phyloP scores from a whole-genome alignment of 2,888 invertebrate genomes.

The Resseliella maxima region DNA sequence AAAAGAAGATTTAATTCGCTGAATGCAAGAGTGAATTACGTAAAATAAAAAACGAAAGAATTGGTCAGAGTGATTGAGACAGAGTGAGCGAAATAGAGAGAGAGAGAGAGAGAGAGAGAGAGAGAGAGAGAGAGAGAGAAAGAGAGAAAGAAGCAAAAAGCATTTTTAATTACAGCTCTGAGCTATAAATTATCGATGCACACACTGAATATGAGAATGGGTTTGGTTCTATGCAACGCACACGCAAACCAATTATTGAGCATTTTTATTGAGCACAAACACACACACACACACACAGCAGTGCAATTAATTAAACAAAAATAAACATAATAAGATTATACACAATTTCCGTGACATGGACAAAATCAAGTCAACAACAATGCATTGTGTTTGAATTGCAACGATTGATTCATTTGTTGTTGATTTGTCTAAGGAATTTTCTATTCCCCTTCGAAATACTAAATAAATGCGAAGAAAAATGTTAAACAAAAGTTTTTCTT shows the following conservation, averaged over 20 bases:
- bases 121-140: background rate
- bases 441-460: background rate
- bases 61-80: background rate
- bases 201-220: constrained; percentile 24
- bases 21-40: constrained; percentile 3
- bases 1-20: constrained; percentile 22
- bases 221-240: background rate
- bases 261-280: background rate
- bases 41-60: background rate
- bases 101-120: background rate
- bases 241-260: constrained; percentile 47
- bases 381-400: constrained; percentile 21
- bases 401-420: background rate
- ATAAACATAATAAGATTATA: constrained; percentile 32
- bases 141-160: background rate
- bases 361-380: background rate
- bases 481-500: too few relatives aligned
- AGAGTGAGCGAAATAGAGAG: background rate
- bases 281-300: background rate
- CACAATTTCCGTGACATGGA: constrained; percentile 19
- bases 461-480: background rate
- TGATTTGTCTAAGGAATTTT: constrained; percentile 30
- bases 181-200: constrained; percentile 53
- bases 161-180: constrained; percentile 43
- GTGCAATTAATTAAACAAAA: constrained; percentile 45